Base-by-base conservation (phyloP, 2,888 invertebrate species). In the Azorinus chamasolen region DNA sequence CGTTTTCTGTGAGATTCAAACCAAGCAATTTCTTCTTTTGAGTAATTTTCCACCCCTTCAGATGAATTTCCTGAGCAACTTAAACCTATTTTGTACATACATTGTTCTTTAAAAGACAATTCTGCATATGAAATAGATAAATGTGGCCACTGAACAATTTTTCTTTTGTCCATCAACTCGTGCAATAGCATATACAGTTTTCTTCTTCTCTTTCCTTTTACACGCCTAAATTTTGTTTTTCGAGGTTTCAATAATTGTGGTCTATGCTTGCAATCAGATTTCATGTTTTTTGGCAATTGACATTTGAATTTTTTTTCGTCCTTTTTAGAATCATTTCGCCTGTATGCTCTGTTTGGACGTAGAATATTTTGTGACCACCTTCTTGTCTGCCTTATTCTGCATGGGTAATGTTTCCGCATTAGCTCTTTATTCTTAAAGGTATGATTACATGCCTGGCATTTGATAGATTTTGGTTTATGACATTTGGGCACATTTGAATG, bases 301-400 rank as follows among this genome's bases (percentile, higher is more conserved):
- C 74, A 71, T 20, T 74, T 59, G 59, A 79, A 74, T n/a, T 72
- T 69, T 25, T 68, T 71, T 18, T 58, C 45, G 18, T 27, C 51
- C 12, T 24, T 54, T 20, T 50, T 48, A 8, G 51, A 20, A 18
- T 61, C 63, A 63, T 43, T 27, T 50, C 62, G 45, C 41, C 55
- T 57, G 10, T 74, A 58, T 37, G 73, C 78, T 46, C 82, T 73
- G 24, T 83, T 83, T 39, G 85, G 85, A 18, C 85, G 27, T 14
- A 85, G 64, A 25, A 79, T 80, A 63, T 83, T 85, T 41, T 85
- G 85, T 27, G 83, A 81, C 77, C 82, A 76, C 39, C 74, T 85
- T 62, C 85, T 74, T 43, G 85, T 85, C 39, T 83, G 83, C 48
- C 81, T 81, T 27, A 85, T 71, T 65, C 78, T 62, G 59, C 85